Evolutionary conservation across 2,888 invertebrate genomes (phyloP).

Genomic region (Deilephila porcellus): DNA sequence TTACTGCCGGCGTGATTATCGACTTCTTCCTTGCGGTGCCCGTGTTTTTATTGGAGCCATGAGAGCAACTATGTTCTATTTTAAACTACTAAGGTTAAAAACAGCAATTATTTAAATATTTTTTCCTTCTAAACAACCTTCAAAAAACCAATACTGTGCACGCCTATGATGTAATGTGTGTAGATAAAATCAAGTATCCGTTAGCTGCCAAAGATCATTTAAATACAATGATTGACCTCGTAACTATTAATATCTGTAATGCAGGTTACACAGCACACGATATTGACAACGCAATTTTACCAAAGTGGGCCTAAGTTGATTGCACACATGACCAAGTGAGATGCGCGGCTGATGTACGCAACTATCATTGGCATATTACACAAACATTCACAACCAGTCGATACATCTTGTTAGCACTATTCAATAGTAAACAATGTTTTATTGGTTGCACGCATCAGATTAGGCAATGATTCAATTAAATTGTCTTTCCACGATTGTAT

Average conservation of each 20-base stretch:
- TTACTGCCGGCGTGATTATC: not conserved
- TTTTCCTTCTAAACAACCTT: not conserved
- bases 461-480: slow-evolving; percentile 10
- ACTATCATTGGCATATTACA: slow-evolving; percentile 25
- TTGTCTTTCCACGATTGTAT: not conserved
- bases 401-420: slow-evolving; percentile 26
- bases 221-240: slow-evolving; percentile 27
- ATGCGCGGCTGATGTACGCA: slow-evolving; percentile 13
- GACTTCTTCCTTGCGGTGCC: not conserved
- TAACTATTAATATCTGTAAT: slow-evolving; percentile 13
- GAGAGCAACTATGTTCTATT: not conserved
- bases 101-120: not conserved
- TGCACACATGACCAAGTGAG: slow-evolving; percentile 8
- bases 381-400: slow-evolving; percentile 11
- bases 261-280: slow-evolving; percentile 6
- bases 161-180: not conserved
- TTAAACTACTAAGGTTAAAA: not conserved
- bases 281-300: slow-evolving; percentile 17
- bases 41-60: not conserved
- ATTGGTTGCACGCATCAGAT: slow-evolving; percentile 13
- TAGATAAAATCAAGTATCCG: slow-evolving; percentile 12
- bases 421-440: slow-evolving; percentile 12
- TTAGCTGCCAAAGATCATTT: slow-evolving; percentile 12
- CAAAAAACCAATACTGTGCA: not conserved
- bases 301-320: slow-evolving; percentile 8